Conservation (phyloP, 2,888 invertebrate species). For the Acheta domesticus region DNA sequence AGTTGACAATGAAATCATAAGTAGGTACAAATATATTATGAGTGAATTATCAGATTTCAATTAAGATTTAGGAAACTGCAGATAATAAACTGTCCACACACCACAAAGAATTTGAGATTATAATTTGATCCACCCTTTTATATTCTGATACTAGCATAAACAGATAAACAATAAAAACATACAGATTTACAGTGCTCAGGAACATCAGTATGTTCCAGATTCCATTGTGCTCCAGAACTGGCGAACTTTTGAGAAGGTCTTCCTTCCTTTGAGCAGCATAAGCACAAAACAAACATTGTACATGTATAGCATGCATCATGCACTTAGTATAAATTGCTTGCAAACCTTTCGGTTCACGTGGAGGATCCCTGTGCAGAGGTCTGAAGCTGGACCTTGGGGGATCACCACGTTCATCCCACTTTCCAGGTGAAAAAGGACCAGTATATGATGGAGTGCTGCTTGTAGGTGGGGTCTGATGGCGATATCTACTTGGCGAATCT, state of each 20-base stretch:
- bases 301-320: conserved; percentile 27
- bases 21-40: too few species aligned
- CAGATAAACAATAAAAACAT: background rate
- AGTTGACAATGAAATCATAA: too few species aligned
- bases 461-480: conserved; percentile 28
- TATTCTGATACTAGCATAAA: background rate
- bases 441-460: conserved; percentile 51
- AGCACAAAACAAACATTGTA: conserved; percentile 24
- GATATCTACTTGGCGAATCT: conserved; percentile 22
- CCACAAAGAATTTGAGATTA: too few species aligned
- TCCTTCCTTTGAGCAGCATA: conserved; percentile 31
- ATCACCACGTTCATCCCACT: conserved; percentile 42
- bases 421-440: conserved; percentile 45
- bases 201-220: conserved; percentile 27
- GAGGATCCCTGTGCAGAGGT: conserved; percentile 32
- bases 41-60: too few species aligned
- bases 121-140: too few species aligned
- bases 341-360: conserved; percentile 33
- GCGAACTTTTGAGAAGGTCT: conserved; percentile 39
- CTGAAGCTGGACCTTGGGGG: conserved; percentile 39
- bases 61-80: too few species aligned
- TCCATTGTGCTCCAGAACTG: conserved; percentile 39
- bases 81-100: too few species aligned
- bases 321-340: conserved; percentile 18
- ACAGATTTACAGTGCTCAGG: background rate